phyloP scores from a whole-genome alignment of 2,797 vertebrate genomes.

The Choloepus didactylus region DNA sequence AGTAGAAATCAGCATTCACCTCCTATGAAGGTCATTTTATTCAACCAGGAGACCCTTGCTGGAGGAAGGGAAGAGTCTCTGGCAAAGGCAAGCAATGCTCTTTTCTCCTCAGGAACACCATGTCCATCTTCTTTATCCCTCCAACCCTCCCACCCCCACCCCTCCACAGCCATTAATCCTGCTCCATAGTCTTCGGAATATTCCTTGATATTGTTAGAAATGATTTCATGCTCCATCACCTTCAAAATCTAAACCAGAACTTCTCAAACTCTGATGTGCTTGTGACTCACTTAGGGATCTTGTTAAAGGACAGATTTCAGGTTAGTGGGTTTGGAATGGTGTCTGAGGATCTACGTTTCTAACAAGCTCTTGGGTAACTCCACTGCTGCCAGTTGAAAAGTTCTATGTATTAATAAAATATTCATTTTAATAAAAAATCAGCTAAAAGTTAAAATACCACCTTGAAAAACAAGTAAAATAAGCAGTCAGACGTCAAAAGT shows the following conservation, averaged over 20 bases:
- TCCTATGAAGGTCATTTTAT: background rate
- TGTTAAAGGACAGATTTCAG: background rate
- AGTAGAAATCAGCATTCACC: background rate
- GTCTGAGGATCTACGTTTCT: background rate
- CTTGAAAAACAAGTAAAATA: background rate
- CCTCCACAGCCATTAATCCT: background rate
- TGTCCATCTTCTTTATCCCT: accelerated
- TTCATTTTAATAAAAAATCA: background rate
- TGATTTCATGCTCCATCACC: background rate
- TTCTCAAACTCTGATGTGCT: background rate
- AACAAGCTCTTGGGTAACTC: background rate
- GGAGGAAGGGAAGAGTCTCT: background rate
- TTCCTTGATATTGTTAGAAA: background rate
- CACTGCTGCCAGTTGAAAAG: background rate
- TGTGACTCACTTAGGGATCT: background rate
- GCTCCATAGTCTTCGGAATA: background rate
- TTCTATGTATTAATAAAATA: background rate
- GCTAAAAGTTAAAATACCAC: background rate
- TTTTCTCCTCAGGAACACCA: background rate
- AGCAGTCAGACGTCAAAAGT: background rate
- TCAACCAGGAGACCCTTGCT: background rate
- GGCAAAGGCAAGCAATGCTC: background rate
- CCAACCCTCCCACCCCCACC: too few relatives aligned
- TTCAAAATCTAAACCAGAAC: background rate
- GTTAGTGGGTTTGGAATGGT: background rate